Base-by-base conservation (phyloP, 1,140 invertebrate genomes). In the Aphidius ervi region DNA sequence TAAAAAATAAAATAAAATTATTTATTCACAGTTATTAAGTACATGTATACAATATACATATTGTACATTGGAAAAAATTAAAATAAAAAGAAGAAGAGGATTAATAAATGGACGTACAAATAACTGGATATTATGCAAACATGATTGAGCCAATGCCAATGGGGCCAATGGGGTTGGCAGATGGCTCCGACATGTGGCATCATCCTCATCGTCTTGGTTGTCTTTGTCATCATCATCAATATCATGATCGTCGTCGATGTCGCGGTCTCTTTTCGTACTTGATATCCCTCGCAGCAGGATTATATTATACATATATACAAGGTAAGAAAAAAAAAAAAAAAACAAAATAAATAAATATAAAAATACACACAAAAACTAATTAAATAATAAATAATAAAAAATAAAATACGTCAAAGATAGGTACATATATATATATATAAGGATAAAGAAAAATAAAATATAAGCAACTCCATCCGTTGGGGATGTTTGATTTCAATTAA, bases 51-150 rank as follows among this genome's bases (percentile, higher is more conserved):
- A n/a, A n/a, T n/a, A n/a, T n/a, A 1, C 23, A 31, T 31, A 31
- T 31, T 31, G 23, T 31, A 31, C 23, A 31, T 31, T 31, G 23
- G 16, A 16, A 16, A 16, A 16, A 16, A 16, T 16, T 0, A 16
- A 16, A 16, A 16, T 16, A 16, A 16, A 16, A 16, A 16, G 16
- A 16, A 16, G 16, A 16, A 31, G 23, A 4, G 4, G 23, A 31
- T 31, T 31, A 31, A 16, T 16, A 16, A 31, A 31, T 1, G 23
- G 23, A 31, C 23, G 23, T 31, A 31, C 23, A 64, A 67, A 70
- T 70, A 68, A 71, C 70, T 68, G 65, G 68, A 68, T 67, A 71
- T 71, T 70, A 71, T 69, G 70, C 66, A 71, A 71, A 71, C 65
- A 68, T 54, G 48, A 67, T 61, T 61, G 59, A 61, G 63, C 46